Percentiles rank a stretch among this genome's conserved stretches.
Evolutionary conservation across 2,888 invertebrate genomes (phyloP).

Genomic region (Monochamus alternatus): DNA sequence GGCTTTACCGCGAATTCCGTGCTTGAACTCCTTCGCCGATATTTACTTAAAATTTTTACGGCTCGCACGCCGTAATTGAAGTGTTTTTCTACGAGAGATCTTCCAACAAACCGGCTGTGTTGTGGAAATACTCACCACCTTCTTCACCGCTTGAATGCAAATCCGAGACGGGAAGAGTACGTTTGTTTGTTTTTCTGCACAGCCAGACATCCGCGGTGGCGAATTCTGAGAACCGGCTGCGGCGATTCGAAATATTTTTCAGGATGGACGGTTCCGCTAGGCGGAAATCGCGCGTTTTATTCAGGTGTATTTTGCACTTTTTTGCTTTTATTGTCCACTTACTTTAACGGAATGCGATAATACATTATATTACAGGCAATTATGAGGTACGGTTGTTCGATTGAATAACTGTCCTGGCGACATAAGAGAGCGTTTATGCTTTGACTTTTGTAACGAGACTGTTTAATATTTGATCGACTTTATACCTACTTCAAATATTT

Average conservation of each 20-base stretch:
- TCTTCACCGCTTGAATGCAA: neutral
- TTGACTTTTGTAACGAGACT: no score
- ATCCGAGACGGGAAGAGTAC: neutral
- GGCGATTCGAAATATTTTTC: neutral
- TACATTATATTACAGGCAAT: neutral
- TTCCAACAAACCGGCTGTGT: neutral
- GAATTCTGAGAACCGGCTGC: neutral
- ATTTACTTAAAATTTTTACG: constrained; percentile 8
- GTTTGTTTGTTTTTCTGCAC: no score
- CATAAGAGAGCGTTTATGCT: no score
- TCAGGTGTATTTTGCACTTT: neutral
- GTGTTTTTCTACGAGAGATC: neutral
- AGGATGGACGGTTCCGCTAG: neutral
- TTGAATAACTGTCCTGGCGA: neutral
- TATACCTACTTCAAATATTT: no score
- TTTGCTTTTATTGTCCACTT: neutral
- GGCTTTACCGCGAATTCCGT: constrained; percentile 14
- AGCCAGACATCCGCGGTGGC: no score
- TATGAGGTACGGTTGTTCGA: constrained; percentile 3
- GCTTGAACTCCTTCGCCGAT: neutral
- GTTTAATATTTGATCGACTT: no score
- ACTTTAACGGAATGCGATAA: neutral
- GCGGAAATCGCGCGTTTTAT: neutral
- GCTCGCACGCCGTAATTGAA: neutral
- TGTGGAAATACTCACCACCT: no score